Evolutionary conservation across 1,140 invertebrate species (phyloP), one percentile per base, ranked within the genome.

Genomic region (Hycleus cichorii): DNA sequence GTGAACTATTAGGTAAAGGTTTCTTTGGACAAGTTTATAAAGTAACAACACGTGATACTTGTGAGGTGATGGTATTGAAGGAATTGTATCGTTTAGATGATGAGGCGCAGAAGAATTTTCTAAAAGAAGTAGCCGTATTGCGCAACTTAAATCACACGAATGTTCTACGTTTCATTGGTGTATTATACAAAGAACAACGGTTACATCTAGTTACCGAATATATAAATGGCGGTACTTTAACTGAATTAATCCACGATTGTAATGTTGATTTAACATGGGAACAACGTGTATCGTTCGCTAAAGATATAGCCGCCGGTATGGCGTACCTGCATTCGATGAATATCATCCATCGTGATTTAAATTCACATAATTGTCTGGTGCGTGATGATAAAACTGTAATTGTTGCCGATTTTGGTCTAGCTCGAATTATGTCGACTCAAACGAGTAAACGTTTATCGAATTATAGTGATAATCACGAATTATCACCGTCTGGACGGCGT

Each of bases 341-440:
- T 70, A 91, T 96, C 59, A 95, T 98, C 64, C 95, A 98, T 76
- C 78, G 95, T 43, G 95, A 98, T 77, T 81, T 98, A 58, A 98
- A 97, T 76, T 97, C 94, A 10, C 91, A 95, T 76, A 97, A 97
- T 79, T 94, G 93, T 72, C 79, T 97, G 56, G 88, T 97, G n/a
- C 68, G 73, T 38, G 74, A 86, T 76, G 91, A 93, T 72, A 87
- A 86, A 66, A 91, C 88, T 47, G 92, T 96, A 10, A 90, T 97
- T 4, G 92, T 97, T 1, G 93, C 92, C 7, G 94, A 97, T 76
- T 97, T 97, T 77, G 94, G 94, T 0, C 74, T 97, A 56, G 93
- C 94, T 2, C 81, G 92, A 46, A 94, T 95, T 44, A 90, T 96
- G 49, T 85, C 83, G 8, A 72, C 72, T 1, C 9, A 10, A 8